These are phyloP conservation scores for Lobophora halterata DNA, from an alignment of 2,888 invertebrate species.

Conservation along the genomic window DNA sequence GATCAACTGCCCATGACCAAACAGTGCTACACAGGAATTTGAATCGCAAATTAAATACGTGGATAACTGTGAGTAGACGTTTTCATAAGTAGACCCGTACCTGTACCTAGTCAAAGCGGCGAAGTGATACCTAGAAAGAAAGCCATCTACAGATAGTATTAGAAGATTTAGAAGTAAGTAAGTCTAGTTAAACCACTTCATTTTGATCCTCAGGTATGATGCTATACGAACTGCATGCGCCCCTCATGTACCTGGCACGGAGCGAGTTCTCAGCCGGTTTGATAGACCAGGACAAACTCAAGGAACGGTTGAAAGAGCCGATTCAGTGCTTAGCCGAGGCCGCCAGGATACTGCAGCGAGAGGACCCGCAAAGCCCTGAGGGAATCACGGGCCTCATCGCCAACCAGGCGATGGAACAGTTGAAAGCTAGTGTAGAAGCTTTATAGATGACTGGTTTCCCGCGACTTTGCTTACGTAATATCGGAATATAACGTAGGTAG, in stretches of 20 bases:
- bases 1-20: too few species aligned
- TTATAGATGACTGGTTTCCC: too few species aligned
- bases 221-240: slow-evolving; percentile 90
- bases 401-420: slow-evolving; percentile 69
- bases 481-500: too few species aligned
- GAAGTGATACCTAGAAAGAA: too few species aligned
- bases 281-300: slow-evolving; percentile 81
- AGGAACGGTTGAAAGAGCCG: slow-evolving; percentile 83
- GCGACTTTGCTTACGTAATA: too few species aligned
- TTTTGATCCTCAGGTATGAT: slow-evolving; percentile 81
- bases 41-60: too few species aligned
- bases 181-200: neutral
- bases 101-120: too few species aligned
- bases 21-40: too few species aligned
- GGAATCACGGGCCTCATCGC: slow-evolving; percentile 83
- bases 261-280: slow-evolving; percentile 81
- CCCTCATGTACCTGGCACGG: slow-evolving; percentile 85
- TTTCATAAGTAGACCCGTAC: too few species aligned
- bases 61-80: too few species aligned
- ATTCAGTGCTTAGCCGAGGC: slow-evolving; percentile 83
- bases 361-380: slow-evolving; percentile 84
- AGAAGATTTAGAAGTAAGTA: neutral
- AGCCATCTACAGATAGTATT: neutral
- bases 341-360: slow-evolving; percentile 83
- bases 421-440: slow-evolving; percentile 61